Evolutionary conservation across 2,113 vertebrate genomes (phyloP).

Genomic region (Glaucomys volans): DNA sequence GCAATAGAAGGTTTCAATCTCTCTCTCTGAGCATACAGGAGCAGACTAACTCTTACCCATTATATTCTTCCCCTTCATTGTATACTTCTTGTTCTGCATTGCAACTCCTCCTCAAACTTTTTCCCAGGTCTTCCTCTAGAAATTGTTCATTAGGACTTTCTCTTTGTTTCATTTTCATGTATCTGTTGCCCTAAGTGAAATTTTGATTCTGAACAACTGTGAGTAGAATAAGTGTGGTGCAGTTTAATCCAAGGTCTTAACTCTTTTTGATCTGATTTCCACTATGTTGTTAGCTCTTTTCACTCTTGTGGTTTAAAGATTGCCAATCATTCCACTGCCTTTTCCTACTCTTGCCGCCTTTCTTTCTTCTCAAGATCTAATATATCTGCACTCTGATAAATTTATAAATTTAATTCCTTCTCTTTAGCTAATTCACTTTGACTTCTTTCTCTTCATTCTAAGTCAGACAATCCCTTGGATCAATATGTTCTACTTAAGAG

Average conservation of each 20-base stretch:
- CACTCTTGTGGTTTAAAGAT: background rate
- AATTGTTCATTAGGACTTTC: background rate
- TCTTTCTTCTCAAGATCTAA: background rate
- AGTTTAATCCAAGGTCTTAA: background rate
- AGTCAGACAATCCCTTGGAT: slow-evolving; percentile 44
- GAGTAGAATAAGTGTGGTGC: background rate
- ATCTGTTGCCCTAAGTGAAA: background rate
- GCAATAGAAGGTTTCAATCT: background rate
- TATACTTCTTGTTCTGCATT: background rate
- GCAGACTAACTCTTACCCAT: background rate
- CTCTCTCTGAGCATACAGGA: background rate
- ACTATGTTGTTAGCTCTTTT: background rate
- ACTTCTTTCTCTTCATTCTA: background rate
- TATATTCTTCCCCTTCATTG: background rate
- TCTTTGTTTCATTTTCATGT: background rate
- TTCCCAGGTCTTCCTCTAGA: background rate
- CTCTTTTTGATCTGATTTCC: background rate
- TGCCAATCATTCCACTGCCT: background rate
- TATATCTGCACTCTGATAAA: background rate
- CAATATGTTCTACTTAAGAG: slow-evolving; percentile 17
- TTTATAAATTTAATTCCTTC: slow-evolving; percentile 24
- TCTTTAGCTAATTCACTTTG: slow-evolving; percentile 7
- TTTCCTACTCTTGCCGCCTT: background rate
- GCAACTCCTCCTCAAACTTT: background rate
- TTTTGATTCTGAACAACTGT: background rate